A percentile compares a stretch with the other conserved stretches of the same genome.
Conservation (phyloP, 2,797 vertebrate genomes). For the Chelon auratus region DNA sequence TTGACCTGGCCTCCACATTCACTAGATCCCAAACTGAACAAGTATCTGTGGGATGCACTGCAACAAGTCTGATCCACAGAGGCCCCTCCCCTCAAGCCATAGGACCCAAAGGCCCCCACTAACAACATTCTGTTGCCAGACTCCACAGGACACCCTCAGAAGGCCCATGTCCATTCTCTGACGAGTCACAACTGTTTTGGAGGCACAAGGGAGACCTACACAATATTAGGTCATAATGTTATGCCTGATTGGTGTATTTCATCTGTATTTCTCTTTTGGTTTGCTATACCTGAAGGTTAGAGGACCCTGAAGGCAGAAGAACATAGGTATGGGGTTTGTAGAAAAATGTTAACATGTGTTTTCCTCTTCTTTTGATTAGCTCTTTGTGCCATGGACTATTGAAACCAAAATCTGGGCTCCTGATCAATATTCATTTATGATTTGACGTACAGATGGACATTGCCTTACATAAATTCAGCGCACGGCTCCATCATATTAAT, state of each 20-base stretch:
- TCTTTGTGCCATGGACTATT: background rate
- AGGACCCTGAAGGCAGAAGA: background rate
- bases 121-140: no score
- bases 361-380: background rate
- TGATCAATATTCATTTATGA: background rate
- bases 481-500: conserved; percentile 22
- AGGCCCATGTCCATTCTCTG: no score
- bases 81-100: no score
- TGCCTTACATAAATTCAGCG: conserved; percentile 10
- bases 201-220: no score
- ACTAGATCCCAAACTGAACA: no score
- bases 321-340: background rate
- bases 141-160: no score
- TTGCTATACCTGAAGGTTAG: background rate
- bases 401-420: background rate
- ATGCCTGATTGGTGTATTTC: background rate
- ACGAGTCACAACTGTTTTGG: no score
- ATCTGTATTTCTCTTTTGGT: background rate
- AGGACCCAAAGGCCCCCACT: no score
- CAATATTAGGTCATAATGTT: no score
- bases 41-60: no score
- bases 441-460: conserved; percentile 13
- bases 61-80: no score
- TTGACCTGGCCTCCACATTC: no score
- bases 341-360: background rate